phyloP scores from a whole-genome alignment of 1,140 invertebrate species.

The Zaprionus gabonicus region DNA sequence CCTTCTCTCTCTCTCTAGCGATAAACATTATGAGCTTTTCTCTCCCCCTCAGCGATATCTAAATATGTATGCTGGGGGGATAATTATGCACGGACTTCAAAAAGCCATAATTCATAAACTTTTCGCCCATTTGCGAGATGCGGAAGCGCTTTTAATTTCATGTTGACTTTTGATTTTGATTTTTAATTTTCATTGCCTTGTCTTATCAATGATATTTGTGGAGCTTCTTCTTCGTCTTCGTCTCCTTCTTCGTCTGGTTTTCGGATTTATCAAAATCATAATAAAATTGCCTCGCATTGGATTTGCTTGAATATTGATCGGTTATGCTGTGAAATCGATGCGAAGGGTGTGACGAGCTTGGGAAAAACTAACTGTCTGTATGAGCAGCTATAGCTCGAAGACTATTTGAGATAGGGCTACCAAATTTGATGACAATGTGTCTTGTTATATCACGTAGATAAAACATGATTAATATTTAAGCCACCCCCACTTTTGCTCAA shows the following conservation, averaged over 20 bases:
- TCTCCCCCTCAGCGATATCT: slow-evolving; percentile 20
- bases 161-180: slow-evolving; percentile 52
- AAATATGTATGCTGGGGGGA: slow-evolving; percentile 18
- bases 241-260: not conserved
- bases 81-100: slow-evolving; percentile 71
- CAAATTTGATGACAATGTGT: too few species aligned
- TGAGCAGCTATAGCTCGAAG: too few species aligned
- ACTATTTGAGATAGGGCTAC: too few species aligned
- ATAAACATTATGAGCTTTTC: not conserved
- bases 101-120: slow-evolving; percentile 79
- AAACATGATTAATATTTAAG: too few species aligned
- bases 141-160: slow-evolving; percentile 70
- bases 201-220: slow-evolving; percentile 51
- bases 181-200: slow-evolving; percentile 40
- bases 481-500: accelerated
- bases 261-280: slow-evolving; percentile 16
- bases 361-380: not conserved
- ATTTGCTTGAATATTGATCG: slow-evolving; percentile 22
- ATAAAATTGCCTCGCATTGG: slow-evolving; percentile 31
- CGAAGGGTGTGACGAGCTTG: not conserved
- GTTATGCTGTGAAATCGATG: not conserved
- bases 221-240: not conserved
- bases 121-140: slow-evolving; percentile 71
- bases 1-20: slow-evolving; percentile 11
- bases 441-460: too few species aligned